Evolutionary conservation across 2,888 invertebrate species (phyloP).

Genomic region (Limnephilus lunatus): DNA sequence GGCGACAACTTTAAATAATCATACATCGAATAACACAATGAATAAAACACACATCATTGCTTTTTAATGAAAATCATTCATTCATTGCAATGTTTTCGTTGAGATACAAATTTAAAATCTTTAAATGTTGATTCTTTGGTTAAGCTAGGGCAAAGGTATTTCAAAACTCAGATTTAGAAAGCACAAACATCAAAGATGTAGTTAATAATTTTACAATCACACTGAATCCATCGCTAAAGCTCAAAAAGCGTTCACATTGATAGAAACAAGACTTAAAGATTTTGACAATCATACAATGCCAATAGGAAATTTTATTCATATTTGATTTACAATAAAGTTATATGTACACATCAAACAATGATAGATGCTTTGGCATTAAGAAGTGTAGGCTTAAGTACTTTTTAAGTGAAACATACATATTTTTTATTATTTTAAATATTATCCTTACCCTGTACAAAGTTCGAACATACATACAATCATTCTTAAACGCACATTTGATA

Average conservation of each 20-base stretch:
- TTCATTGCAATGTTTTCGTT: constrained; percentile 28
- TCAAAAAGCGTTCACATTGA: constrained; percentile 60
- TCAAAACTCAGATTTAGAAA: constrained; percentile 13
- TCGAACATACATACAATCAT: constrained; percentile 59
- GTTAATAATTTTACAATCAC: constrained; percentile 40
- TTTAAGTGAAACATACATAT: constrained; percentile 55
- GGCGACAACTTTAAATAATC: background rate
- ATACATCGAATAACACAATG: background rate
- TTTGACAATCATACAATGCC: constrained; percentile 53
- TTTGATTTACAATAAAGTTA: constrained; percentile 42
- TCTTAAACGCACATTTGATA: background rate
- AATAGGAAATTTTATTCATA: constrained; percentile 29
- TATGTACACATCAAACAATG: constrained; percentile 51
- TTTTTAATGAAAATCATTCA: background rate
- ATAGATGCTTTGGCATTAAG: constrained; percentile 59
- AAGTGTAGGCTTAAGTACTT: constrained; percentile 55
- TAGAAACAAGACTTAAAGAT: constrained; percentile 50
- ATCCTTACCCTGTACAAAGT: constrained; percentile 64
- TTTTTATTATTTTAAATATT: constrained; percentile 48
- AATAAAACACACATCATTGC: background rate
- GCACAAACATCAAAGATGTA: constrained; percentile 6
- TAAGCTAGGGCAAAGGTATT: constrained; percentile 27
- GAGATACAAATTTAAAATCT: background rate
- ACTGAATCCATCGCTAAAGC: constrained; percentile 56
- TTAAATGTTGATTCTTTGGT: constrained; percentile 25